Percentiles rank a stretch among this genome's conserved stretches.
Conservation (phyloP, 2,888 invertebrate species). For the Agonopterix arenella region DNA sequence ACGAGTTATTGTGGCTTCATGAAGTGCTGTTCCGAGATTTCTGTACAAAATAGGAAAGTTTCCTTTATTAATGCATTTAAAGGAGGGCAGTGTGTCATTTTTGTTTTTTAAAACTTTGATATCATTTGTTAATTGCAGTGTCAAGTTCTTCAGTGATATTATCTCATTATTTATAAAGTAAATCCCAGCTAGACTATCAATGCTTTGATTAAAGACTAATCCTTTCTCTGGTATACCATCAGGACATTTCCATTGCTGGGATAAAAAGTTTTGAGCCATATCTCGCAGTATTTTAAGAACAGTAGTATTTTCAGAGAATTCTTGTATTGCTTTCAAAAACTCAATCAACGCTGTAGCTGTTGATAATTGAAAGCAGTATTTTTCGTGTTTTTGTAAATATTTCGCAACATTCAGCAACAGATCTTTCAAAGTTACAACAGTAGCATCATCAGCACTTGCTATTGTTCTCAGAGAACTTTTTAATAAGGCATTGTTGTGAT, state of each 20-base stretch:
- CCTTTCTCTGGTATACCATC: conserved; percentile 81
- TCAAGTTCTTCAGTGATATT: conserved; percentile 73
- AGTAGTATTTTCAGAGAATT: conserved; percentile 51
- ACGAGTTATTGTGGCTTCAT: conserved; percentile 71
- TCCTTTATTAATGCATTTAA: conserved; percentile 80
- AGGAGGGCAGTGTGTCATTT: conserved; percentile 75
- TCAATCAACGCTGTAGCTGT: conserved; percentile 75
- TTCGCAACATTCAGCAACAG: conserved; percentile 46
- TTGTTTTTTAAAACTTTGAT: conserved; percentile 71
- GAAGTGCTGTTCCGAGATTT: conserved; percentile 79
- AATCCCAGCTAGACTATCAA: conserved; percentile 80
- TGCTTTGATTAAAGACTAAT: conserved; percentile 77
- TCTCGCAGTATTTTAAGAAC: conserved; percentile 60
- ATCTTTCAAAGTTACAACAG: conserved; percentile 46
- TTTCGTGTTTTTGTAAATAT: conserved; percentile 60
- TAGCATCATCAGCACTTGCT: conserved; percentile 34
- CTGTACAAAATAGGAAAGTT: conserved; percentile 83
- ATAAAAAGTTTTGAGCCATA: conserved; percentile 70
- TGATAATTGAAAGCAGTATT: conserved; percentile 71
- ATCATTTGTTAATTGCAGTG: conserved; percentile 75
- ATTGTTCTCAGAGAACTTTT: conserved; percentile 57
- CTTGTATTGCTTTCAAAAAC: conserved; percentile 66
- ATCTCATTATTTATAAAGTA: conserved; percentile 79
- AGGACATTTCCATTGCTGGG: conserved; percentile 81
- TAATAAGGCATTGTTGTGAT: conserved; percentile 47